phyloP scores from a whole-genome alignment of 2,113 vertebrate genomes.

The Myotis lucifugus region DNA sequence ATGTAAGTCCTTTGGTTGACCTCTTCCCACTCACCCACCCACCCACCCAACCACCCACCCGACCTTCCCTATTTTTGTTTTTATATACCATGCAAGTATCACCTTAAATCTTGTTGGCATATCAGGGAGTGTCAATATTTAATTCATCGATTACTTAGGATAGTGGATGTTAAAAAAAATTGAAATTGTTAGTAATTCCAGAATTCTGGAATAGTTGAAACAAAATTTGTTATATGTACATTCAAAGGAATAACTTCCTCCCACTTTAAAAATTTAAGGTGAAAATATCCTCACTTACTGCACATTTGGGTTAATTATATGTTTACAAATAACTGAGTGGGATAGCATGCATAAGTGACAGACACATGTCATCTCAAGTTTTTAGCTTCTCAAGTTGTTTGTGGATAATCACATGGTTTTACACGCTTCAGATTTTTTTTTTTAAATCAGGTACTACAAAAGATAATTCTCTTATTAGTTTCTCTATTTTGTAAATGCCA shows the following conservation, averaged over 20 bases:
- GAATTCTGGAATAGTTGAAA: slow-evolving; percentile 12
- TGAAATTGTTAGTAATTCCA: background rate
- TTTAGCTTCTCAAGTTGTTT: background rate
- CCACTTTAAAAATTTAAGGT: background rate
- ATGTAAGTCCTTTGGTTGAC: too few relatives aligned
- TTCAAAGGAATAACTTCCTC: background rate
- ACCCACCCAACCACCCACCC: too few relatives aligned
- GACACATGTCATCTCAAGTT: background rate
- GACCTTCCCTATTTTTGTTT: too few relatives aligned
- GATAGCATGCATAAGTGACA: background rate
- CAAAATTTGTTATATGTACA: background rate
- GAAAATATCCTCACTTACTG: background rate
- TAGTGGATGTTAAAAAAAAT: background rate
- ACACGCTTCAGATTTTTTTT: background rate
- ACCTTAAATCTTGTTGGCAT: background rate
- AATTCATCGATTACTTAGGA: background rate
- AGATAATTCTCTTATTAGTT: background rate
- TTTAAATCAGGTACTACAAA: slow-evolving; percentile 22
- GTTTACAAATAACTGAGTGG: background rate
- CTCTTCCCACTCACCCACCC: too few relatives aligned
- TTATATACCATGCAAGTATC: background rate
- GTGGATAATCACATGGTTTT: background rate
- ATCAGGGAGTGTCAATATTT: background rate
- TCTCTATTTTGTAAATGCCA: slow-evolving; percentile 32
- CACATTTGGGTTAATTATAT: background rate